Percentiles rank a stretch among this genome's conserved stretches.
These are phyloP conservation scores for Macrosiphum euphorbiae DNA, from an alignment of 2,888 invertebrate genomes.

Conservation along the genomic window DNA sequence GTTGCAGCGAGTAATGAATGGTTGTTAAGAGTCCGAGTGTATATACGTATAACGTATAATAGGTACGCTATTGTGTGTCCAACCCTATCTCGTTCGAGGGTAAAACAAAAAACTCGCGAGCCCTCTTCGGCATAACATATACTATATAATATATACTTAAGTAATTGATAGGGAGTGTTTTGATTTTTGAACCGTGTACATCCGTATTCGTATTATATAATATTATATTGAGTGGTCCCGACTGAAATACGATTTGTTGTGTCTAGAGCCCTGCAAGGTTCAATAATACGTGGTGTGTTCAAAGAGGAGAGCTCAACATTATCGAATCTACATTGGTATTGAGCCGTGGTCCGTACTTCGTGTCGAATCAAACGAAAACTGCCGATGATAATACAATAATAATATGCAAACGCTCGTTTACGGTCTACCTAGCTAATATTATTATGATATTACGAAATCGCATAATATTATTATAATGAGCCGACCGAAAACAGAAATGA, in stretches of 20 bases:
- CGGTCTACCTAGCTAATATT: neutral
- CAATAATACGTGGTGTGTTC: neutral
- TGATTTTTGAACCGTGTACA: slow-evolving; percentile 55
- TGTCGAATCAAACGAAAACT: slow-evolving; percentile 23
- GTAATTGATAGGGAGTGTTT: slow-evolving; percentile 54
- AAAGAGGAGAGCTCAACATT: neutral
- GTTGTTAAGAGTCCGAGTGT: slow-evolving; percentile 30
- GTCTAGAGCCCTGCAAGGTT: neutral
- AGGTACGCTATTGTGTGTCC: neutral
- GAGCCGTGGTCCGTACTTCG: neutral
- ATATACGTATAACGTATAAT: neutral
- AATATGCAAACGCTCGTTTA: neutral
- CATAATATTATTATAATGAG: neutral
- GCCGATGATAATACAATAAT: no score
- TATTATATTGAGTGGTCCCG: neutral
- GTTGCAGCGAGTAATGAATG: slow-evolving; percentile 43
- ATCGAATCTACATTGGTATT: neutral
- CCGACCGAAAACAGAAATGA: neutral
- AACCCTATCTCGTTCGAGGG: slow-evolving; percentile 41
- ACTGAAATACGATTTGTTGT: neutral
- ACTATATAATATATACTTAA: neutral
- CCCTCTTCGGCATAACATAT: neutral
- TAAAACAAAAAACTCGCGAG: slow-evolving; percentile 47
- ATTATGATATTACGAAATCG: neutral
- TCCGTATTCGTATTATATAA: neutral